These are phyloP conservation scores for Potamarius usumacintae DNA, from an alignment of 2,113 vertebrate species.

Conservation along the genomic window DNA sequence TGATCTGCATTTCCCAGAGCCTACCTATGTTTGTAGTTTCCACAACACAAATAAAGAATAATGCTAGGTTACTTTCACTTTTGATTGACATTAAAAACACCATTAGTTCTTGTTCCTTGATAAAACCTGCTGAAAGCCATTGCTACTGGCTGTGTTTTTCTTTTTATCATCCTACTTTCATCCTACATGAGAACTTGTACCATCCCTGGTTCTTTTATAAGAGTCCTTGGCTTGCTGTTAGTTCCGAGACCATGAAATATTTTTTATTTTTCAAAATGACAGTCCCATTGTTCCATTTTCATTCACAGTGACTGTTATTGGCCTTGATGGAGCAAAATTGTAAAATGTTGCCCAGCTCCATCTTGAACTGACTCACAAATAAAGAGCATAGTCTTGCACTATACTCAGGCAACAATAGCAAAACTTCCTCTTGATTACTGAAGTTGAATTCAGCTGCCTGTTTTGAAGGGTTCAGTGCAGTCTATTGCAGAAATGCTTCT, in stretches of 20 bases:
- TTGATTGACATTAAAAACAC: not conserved
- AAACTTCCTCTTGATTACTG: not conserved
- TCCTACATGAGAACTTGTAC: not conserved
- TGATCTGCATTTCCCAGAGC: not conserved
- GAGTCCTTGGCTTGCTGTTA: not conserved
- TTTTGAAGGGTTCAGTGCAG: not conserved
- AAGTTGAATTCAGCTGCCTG: not conserved
- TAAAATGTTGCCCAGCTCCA: not conserved
- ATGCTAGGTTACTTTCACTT: not conserved
- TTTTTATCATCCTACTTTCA: not conserved
- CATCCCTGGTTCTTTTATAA: not conserved
- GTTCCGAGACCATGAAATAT: not conserved
- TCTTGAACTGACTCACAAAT: not conserved
- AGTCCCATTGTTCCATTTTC: not conserved
- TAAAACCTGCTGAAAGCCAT: not conserved
- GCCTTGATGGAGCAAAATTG: not conserved
- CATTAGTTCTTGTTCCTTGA: not conserved
- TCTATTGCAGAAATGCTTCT: not conserved
- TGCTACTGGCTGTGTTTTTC: not conserved
- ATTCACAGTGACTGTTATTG: not conserved
- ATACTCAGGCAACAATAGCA: not conserved
- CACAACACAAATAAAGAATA: not conserved
- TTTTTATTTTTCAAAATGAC: not conserved
- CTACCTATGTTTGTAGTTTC: not conserved
- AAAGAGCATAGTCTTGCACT: not conserved